Evolutionary conservation across 1,140 invertebrate species (phyloP), one percentile per base, ranked within the genome.

Genomic region (Lordiphosa collinella): DNA sequence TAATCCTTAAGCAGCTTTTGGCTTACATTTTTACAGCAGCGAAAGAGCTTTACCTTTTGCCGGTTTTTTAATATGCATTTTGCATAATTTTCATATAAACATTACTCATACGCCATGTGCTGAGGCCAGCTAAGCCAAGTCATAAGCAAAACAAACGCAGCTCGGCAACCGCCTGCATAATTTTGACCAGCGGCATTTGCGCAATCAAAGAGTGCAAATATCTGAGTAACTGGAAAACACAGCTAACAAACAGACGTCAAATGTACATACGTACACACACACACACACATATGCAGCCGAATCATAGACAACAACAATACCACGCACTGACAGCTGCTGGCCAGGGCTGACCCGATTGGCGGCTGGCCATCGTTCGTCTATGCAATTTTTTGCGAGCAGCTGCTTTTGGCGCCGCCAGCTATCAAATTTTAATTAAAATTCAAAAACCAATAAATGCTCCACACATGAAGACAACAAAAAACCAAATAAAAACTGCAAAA

Each of bases 1-100:
- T 82, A 84, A 82, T 84, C 78, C 78, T 65, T 84, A 84, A 82
- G 78, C 53, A 82, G 78, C 78, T 78, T 75, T 84, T 84, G 78
- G 67, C 68, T 84, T 50, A 73, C 74, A 82, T 84, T 84, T 80
- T 82, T 84, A 73, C 49, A 59, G 57, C 54, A 14, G 34, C 6
- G 31, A 22, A 32, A 22, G 38, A 38, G 46, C 18, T n/a, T 69
- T 56, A 25, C 54, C 46, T 53, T 32, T 11, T 44, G 50, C 18
- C 6, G n/a, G 25, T 46, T 36, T 32, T 13, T 22, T 11, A 41
- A 40, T 34, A 40, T 35, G 31, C 22, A 29, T 9, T 49, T 38
- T 82, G 78, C 78, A 82, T 82, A 82, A 82, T 84, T 84, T 69
- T 50, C 78, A 58, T 84, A 82, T 82, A 72, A 82, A 84, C 78